Conservation (phyloP, 64 coral and sea anemone species). For the Montipora cactus region DNA sequence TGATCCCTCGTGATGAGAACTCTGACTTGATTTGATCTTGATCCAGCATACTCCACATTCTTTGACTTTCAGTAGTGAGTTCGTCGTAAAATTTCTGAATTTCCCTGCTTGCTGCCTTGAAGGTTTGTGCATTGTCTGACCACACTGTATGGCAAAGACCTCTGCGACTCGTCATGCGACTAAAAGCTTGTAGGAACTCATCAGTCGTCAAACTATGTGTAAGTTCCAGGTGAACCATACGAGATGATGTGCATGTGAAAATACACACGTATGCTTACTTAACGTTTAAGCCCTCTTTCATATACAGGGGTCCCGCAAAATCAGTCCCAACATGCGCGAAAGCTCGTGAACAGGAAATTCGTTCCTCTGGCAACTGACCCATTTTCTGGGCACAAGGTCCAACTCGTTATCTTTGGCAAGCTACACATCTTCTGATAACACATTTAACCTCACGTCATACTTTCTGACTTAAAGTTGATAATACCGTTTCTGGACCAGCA, state of each 20-base stretch:
- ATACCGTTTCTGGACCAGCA: too few relatives aligned
- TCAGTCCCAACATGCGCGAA: constrained; percentile 55
- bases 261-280: constrained; percentile 57
- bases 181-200: constrained; percentile 62
- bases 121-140: constrained; percentile 37
- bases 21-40: constrained; percentile 18
- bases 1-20: not conserved
- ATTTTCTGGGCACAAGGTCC: constrained; percentile 33
- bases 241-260: constrained; percentile 45
- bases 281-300: constrained; percentile 44
- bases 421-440: not conserved
- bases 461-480: too few relatives aligned
- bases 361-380: constrained; percentile 21
- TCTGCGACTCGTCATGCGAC: constrained; percentile 43
- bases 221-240: constrained; percentile 58
- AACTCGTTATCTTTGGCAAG: constrained; percentile 20
- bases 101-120: constrained; percentile 1
- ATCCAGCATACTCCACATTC: not conserved
- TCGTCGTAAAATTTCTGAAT: constrained; percentile 7
- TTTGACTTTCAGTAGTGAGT: not conserved
- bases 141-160: constrained; percentile 28
- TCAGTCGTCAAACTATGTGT: constrained; percentile 35
- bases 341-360: constrained; percentile 1
- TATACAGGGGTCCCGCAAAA: constrained; percentile 58
- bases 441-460: too few relatives aligned